Conservation (phyloP, 2,797 vertebrate species). For the Gila robusta region DNA sequence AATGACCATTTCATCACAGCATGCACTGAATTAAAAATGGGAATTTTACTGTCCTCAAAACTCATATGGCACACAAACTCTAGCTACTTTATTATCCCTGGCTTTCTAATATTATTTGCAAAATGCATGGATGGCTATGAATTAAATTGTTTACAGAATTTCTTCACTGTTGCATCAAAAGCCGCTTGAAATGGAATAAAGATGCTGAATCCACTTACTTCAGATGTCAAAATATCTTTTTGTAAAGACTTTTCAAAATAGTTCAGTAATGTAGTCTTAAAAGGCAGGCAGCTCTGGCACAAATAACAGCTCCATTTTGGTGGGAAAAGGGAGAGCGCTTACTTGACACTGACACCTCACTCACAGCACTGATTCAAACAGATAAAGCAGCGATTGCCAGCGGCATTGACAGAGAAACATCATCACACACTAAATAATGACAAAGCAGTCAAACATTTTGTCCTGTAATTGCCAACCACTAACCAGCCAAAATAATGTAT, state of each 20-base stretch:
- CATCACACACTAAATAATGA: not conserved
- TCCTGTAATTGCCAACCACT: not conserved
- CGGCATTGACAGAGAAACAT: not conserved
- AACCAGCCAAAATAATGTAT: not conserved
- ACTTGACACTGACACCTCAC: too few relatives aligned
- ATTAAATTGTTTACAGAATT: not conserved
- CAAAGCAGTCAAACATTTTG: too few relatives aligned
- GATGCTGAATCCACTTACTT: not conserved
- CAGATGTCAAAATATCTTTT: not conserved
- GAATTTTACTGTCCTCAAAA: not conserved
- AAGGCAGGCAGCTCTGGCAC: too few relatives aligned
- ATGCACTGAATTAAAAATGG: not conserved
- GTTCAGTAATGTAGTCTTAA: too few relatives aligned
- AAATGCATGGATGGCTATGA: not conserved
- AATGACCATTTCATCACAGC: not conserved
- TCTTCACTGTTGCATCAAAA: not conserved
- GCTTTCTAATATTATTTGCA: not conserved
- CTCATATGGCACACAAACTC: not conserved
- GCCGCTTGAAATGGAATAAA: not conserved
- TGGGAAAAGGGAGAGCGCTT: too few relatives aligned
- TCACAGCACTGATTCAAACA: not conserved
- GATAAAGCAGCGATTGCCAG: not conserved
- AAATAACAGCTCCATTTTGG: too few relatives aligned
- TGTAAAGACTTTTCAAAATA: too few relatives aligned
- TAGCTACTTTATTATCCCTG: not conserved